Base-by-base conservation (phyloP, 2,888 invertebrate species). In the Achlya flavicornis region DNA sequence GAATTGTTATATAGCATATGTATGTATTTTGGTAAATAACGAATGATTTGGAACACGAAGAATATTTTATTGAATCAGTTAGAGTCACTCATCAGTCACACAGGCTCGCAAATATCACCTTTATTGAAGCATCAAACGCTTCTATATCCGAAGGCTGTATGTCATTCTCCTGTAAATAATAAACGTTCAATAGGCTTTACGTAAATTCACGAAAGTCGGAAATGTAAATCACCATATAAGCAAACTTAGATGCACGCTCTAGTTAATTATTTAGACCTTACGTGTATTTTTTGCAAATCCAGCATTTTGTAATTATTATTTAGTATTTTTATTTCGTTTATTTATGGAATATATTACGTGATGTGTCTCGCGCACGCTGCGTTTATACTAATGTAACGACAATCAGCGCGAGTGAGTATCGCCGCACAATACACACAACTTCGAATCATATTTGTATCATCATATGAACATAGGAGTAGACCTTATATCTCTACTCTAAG, bases 91-190 rank as follows among this genome's bases (percentile, higher is more conserved):
- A 58, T 76, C 71, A 73, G 65, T 67, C 76, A 77, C 76, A 75
- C 76, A 58, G 19, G 76, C 75, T 60, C 58, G 53, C 46, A 33
- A 58, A 58, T 72, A 74, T 92, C 92, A 93, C 93, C 93, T 93
- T 93, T 73, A 93, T 93, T 65, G 90, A 93, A 63, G 92, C 90
- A 80, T 93, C 93, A 80, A 93, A 93, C 67, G 92, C 92, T 72
- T 93, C 90, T 82, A 93, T 89, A 78, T 93, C 92, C 68, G 78
- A 83, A 63, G 86, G 86, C 64, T 76, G 85, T 72, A 92, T 89
- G 71, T 89, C 86, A 81, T 86, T 90, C 72, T 93, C 93, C 93
- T 93, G 93, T 69, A 93, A 93, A 86, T 73, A 60, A 60, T 14
- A 41, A 53, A 53, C 7, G n/a, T n/a, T n/a, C n/a, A n/a, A n/a